Evolutionary conservation across 1,140 invertebrate genomes (phyloP), one percentile per base, ranked within the genome.

Genomic region (Zaprionus camerounensis): DNA sequence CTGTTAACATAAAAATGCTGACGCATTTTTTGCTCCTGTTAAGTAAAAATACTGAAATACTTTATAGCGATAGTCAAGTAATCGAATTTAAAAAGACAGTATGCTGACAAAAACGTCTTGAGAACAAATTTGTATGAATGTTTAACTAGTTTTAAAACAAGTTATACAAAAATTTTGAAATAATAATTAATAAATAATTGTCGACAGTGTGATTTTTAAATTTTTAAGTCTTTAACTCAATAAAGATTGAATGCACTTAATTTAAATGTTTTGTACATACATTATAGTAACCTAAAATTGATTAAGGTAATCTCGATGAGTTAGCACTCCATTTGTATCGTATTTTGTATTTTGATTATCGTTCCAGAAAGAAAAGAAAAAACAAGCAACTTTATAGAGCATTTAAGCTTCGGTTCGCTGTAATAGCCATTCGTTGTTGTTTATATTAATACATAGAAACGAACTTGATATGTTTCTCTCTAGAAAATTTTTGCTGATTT

Each of bases 401-500:
- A 51, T 51, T 22, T 13, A 49, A 13, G 20, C 46, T 24, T 24
- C 46, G 4, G 5, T 3, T 24, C 1, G 17, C n/a, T 46, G 5
- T 51, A 51, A 51, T 24, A 51, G 1, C 17, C 46, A 9, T 24
- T 51, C 5, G 1, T 24, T 24, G 20, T 24, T 56, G 15, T 55
- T 55, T 55, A 17, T 46, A 31, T 31, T 28, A n/a, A n/a, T 56
- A 51, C 46, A 51, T 51, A 51, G 46, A 51, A 51, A 24, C 46
- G 46, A 51, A 51, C 46, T 24, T 51, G 46, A 51, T 51, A 51
- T 51, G 17, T 51, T 51, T 2, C 46, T 51, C 20, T 51, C 20
- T 38, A 15, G 9, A n/a, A 59, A 44, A 59, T 61, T 34, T 51
- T 34, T 51, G 66, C 28, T 36, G 66, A 69, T 28, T n/a, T 36